Evolutionary conservation across 2,113 vertebrate genomes (phyloP).

Genomic region (Saguinus imperator): DNA sequence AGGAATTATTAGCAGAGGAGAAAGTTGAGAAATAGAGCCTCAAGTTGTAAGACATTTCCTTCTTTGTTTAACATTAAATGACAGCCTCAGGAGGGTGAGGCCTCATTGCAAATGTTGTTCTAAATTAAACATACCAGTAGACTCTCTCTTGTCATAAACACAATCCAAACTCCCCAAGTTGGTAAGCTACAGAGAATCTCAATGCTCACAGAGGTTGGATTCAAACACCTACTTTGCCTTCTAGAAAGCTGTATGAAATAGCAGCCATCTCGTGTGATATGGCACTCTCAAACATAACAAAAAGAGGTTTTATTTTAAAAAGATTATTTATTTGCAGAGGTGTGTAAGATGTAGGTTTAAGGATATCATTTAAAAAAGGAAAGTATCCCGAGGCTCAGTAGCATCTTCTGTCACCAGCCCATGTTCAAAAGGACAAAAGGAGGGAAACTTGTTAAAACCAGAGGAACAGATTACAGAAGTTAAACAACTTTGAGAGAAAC

Average conservation of each 20-base stretch:
- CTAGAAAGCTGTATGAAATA: background rate
- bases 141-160: background rate
- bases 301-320: background rate
- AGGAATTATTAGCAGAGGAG: background rate
- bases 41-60: background rate
- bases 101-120: background rate
- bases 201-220: background rate
- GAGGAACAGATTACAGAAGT: background rate
- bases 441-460: background rate
- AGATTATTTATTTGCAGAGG: background rate
- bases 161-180: background rate
- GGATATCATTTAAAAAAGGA: background rate
- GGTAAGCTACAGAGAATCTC: background rate
- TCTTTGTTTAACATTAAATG: conserved; percentile 15
- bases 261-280: background rate
- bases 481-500: background rate
- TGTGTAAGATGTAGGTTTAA: background rate
- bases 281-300: background rate
- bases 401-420: background rate
- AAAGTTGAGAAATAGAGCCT: background rate
- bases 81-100: background rate
- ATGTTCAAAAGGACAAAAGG: background rate
- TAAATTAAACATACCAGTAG: background rate
- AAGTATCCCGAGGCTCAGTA: background rate
- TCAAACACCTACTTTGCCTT: background rate